These are phyloP conservation scores for Kryptopterus vitreolus DNA, from an alignment of 2,797 vertebrate species.

Conservation along the genomic window DNA sequence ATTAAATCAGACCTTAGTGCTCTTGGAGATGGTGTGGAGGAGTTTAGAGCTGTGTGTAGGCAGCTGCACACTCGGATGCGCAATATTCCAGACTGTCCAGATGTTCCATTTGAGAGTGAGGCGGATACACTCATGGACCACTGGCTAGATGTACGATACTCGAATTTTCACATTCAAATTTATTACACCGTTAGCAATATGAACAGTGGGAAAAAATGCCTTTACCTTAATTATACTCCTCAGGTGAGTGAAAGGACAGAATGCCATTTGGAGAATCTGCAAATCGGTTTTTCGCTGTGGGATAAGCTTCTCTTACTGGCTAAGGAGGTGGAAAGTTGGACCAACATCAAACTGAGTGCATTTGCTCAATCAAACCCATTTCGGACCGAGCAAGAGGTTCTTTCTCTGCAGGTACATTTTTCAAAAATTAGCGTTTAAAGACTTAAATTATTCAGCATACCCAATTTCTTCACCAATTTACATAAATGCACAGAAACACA, in stretches of 20 bases:
- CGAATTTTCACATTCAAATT: background rate
- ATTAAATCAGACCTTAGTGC: slow-evolving; percentile 80
- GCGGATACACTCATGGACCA: slow-evolving; percentile 86
- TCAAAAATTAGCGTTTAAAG: background rate
- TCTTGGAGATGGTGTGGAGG: slow-evolving; percentile 79
- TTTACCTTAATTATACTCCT: background rate
- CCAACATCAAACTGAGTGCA: slow-evolving; percentile 60
- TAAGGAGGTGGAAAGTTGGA: slow-evolving; percentile 76
- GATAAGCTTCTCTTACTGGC: slow-evolving; percentile 81
- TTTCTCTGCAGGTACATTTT: slow-evolving; percentile 72
- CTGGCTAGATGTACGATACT: slow-evolving; percentile 88
- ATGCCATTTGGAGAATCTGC: slow-evolving; percentile 80
- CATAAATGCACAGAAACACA: background rate
- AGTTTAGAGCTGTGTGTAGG: slow-evolving; percentile 83
- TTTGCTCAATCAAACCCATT: slow-evolving; percentile 67
- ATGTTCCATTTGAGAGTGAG: slow-evolving; percentile 81
- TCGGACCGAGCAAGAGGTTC: slow-evolving; percentile 71
- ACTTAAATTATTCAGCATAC: too few relatives aligned
- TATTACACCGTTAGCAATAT: background rate
- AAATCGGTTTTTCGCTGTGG: slow-evolving; percentile 81
- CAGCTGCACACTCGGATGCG: slow-evolving; percentile 85
- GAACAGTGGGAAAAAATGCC: background rate
- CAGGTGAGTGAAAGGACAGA: slow-evolving; percentile 90
- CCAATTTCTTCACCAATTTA: background rate
- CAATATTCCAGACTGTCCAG: slow-evolving; percentile 77